phyloP scores from a whole-genome alignment of 2,113 vertebrate genomes.

The Sinocyclocheilus rhinocerous region DNA sequence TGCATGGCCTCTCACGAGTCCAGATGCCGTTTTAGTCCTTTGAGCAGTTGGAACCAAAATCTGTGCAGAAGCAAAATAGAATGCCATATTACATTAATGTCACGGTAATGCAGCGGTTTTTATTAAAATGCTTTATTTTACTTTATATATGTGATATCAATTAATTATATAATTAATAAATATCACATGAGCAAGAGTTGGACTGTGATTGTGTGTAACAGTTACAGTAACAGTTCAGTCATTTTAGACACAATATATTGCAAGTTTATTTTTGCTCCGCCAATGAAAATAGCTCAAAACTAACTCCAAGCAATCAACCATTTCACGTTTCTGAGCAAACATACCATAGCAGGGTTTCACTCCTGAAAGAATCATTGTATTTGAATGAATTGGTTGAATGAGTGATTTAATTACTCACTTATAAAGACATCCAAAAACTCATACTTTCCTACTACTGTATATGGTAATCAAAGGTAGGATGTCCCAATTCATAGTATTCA shows the following conservation, averaged over 20 bases:
- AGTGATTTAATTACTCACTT: too few species aligned
- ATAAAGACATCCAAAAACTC: neutral
- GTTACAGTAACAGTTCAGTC: neutral
- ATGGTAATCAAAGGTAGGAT: too few species aligned
- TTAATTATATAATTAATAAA: neutral
- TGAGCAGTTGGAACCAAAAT: conserved; percentile 78
- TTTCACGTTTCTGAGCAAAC: neutral
- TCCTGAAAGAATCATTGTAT: neutral
- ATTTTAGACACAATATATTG: neutral
- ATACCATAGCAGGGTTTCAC: neutral
- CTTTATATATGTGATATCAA: neutral
- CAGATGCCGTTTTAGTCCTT: conserved; percentile 83
- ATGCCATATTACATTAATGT: neutral
- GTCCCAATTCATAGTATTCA: neutral
- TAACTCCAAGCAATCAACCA: too few species aligned
- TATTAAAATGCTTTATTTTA: neutral
- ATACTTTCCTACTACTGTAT: neutral
- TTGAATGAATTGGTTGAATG: neutral
- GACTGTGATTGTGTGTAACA: neutral
- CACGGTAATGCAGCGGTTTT: neutral
- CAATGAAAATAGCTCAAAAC: too few species aligned
- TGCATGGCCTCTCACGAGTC: conserved; percentile 90
- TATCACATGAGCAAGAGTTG: neutral
- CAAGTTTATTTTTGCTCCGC: too few species aligned
- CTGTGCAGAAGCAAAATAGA: conserved; percentile 66